phyloP scores from a whole-genome alignment of 2,797 vertebrate species.

The Bradypodion pumilum region DNA sequence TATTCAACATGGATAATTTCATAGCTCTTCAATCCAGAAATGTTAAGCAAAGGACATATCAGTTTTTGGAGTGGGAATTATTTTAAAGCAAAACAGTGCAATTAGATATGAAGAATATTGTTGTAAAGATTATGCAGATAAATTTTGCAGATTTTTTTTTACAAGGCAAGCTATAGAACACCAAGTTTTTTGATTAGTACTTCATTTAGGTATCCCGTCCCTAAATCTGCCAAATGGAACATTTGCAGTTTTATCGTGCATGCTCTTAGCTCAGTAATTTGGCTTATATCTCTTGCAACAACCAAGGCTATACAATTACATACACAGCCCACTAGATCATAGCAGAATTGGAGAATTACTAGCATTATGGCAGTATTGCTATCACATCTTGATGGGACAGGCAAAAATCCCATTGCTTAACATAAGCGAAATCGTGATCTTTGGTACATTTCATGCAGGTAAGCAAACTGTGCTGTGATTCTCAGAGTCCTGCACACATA shows the following conservation, averaged over 20 bases:
- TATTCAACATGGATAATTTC: not conserved
- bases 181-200: not conserved
- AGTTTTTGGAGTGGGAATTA: not conserved
- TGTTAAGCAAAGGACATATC: not conserved
- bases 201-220: not conserved
- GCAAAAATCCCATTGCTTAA: too few species aligned
- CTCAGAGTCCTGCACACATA: too few species aligned
- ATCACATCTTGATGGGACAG: conserved; percentile 23
- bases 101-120: not conserved
- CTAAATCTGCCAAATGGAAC: not conserved
- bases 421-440: too few species aligned
- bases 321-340: not conserved
- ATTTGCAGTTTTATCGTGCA: conserved; percentile 6
- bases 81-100: conserved; percentile 2
- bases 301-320: not conserved
- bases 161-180: not conserved
- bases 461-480: too few species aligned
- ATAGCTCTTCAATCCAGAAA: not conserved
- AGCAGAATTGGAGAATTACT: conserved; percentile 1
- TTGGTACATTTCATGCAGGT: too few species aligned
- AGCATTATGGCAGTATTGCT: not conserved
- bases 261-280: conserved; percentile 13
- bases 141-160: not conserved
- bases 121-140: not conserved
- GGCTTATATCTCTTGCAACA: not conserved